These are phyloP conservation scores for Copidosoma floridanum DNA, from an alignment of 1,140 invertebrate genomes.

Conservation along the genomic window DNA sequence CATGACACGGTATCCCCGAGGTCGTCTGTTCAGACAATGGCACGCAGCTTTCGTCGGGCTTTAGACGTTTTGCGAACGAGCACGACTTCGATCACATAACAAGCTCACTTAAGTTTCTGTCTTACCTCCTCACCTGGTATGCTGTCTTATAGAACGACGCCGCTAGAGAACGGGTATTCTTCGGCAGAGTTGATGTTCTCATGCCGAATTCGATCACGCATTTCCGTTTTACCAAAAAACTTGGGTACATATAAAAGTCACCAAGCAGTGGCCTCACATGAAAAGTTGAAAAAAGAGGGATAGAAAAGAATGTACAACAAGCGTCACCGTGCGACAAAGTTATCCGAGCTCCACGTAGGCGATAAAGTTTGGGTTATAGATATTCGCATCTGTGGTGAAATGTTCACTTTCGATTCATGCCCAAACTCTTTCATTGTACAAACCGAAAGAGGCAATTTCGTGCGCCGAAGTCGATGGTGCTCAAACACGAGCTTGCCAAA, in stretches of 20 bases:
- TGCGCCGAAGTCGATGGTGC: not conserved
- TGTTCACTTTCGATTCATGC: not conserved
- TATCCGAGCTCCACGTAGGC: constrained; percentile 11
- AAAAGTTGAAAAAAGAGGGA: constrained; percentile 15
- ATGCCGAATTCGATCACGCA: not conserved
- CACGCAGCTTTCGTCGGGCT: too few relatives aligned
- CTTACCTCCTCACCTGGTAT: too few relatives aligned
- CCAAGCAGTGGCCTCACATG: not conserved
- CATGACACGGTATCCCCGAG: constrained; percentile 34
- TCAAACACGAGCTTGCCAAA: too few relatives aligned
- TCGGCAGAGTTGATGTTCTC: too few relatives aligned
- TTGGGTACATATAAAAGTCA: not conserved
- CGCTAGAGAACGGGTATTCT: too few relatives aligned
- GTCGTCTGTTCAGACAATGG: constrained; percentile 25
- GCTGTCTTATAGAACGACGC: constrained; percentile 24
- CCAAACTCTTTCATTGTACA: not conserved
- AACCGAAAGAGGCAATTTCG: not conserved
- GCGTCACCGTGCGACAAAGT: constrained; percentile 19
- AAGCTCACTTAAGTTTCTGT: too few relatives aligned
- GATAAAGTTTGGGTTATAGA: constrained; percentile 28
- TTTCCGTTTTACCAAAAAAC: not conserved
- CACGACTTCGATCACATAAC: constrained; percentile 38
- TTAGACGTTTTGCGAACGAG: constrained; percentile 32
- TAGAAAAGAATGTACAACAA: constrained; percentile 23
- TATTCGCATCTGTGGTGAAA: constrained; percentile 21